Evolutionary conservation across 1,140 invertebrate species (phyloP), one percentile per base, ranked within the genome.

Genomic region (Drosophila arizonae): DNA sequence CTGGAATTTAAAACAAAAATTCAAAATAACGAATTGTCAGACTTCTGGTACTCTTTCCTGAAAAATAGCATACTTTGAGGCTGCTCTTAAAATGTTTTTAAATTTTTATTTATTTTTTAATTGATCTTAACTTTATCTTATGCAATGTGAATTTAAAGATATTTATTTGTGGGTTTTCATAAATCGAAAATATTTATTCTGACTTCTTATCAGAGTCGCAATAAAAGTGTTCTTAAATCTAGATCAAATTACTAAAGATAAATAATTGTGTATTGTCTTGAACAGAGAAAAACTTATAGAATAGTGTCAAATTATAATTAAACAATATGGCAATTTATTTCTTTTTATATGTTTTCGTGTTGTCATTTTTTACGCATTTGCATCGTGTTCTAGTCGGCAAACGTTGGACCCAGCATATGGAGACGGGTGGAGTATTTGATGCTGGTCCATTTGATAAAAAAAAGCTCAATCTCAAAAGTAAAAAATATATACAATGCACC

Each of bases 151-250:
- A 43, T 57, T 41, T 0, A 57, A 26, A 15, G 17, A 17, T 10
- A 55, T 24, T 39, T 11, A 36, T 4, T 1, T 33, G 6, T 33
- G 1, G 6, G 15, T 39, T 55, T 72, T 39, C 26, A 67, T 46
- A 28, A 75, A 78, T 78, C 26, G 78, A 81, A 76, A 67, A 76
- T 78, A 67, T 86, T 85, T 87, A 86, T 86, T 86, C 82, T 79
- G 82, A 87, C 33, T 87, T 79, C 33, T 46, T 55, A 78, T 81
- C 78, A 86, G 73, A 72, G 65, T 79, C 68, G 43, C 68, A 72
- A 57, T 75, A 75, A 69, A 84, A 65, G 43, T 63, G 39, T 28
- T 54, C 80, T 82, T 84, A 84, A 36, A n/a, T 62, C 72, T 82
- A 79, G 51, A 50, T 54, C 65, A 79, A 79, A 51, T 46, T 52